A percentile compares a stretch with the other conserved stretches of the same genome.
phyloP scores from a whole-genome alignment of 2,888 invertebrate genomes.

The Corythucha ciliata region DNA sequence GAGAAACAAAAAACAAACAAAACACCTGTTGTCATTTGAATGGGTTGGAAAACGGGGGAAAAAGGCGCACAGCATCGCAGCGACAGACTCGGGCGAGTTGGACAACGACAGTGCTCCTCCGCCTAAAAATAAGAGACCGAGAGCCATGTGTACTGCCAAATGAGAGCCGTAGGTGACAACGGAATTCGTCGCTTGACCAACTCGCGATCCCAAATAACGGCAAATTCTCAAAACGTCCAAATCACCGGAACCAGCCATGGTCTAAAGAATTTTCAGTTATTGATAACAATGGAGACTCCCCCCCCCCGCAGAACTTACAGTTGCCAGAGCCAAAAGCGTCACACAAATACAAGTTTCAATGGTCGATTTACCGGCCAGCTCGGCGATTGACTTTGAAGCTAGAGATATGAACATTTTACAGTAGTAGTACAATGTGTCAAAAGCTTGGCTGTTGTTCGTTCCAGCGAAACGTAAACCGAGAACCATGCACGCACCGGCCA shows the following conservation, averaged over 20 bases:
- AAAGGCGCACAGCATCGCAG: slow-evolving; percentile 82
- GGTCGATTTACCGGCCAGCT: slow-evolving; percentile 80
- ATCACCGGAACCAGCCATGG: slow-evolving; percentile 94
- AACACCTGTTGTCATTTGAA: slow-evolving; percentile 86
- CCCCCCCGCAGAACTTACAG: slow-evolving; percentile 48
- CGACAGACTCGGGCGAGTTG: slow-evolving; percentile 74
- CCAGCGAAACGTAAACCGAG: slow-evolving; percentile 91
- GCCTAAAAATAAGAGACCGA: slow-evolving; percentile 87
- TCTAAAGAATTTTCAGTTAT: slow-evolving; percentile 43
- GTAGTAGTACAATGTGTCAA: slow-evolving; percentile 65
- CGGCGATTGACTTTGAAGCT: slow-evolving; percentile 62
- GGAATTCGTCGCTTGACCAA: slow-evolving; percentile 58
- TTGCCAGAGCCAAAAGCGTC: slow-evolving; percentile 66
- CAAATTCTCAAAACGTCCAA: slow-evolving; percentile 69
- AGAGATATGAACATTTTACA: slow-evolving; percentile 59
- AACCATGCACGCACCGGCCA: slow-evolving; percentile 89
- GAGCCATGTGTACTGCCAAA: slow-evolving; percentile 89
- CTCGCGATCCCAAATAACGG: slow-evolving; percentile 70
- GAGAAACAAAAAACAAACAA: not conserved
- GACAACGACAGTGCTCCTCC: slow-evolving; percentile 81
- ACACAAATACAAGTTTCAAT: slow-evolving; percentile 82
- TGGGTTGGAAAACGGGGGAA: slow-evolving; percentile 96
- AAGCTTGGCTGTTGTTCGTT: slow-evolving; percentile 72
- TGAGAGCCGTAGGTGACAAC: slow-evolving; percentile 82
- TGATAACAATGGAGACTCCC: not conserved